Percentiles rank a stretch among this genome's conserved stretches.
Evolutionary conservation across 2,797 vertebrate genomes (phyloP).

Genomic region (Centropyge bicolor): DNA sequence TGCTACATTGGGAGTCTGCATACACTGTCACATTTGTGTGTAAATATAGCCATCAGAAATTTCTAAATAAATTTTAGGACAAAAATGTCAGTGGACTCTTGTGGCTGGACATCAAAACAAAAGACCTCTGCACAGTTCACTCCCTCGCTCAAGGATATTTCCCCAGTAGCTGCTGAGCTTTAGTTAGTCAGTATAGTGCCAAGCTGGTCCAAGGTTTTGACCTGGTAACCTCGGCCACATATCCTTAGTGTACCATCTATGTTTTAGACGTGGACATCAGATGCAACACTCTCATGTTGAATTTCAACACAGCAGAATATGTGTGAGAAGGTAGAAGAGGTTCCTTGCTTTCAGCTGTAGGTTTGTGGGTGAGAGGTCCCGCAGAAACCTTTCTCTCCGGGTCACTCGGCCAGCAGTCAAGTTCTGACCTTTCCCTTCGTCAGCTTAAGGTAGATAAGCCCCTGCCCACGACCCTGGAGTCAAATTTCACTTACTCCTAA

Average conservation of each 20-base stretch:
- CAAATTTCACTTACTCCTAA: conserved; percentile 65
- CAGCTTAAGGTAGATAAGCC: conserved; percentile 52
- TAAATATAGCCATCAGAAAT: conserved; percentile 4
- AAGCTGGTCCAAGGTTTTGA: conserved; percentile 30
- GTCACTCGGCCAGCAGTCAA: conserved; percentile 59
- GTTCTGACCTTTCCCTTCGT: conserved; percentile 64
- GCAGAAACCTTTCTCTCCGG: conserved; percentile 33
- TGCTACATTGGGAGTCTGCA: neutral
- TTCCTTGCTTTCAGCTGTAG: conserved; percentile 16
- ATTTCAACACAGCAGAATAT: conserved; percentile 57
- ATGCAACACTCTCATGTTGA: conserved; percentile 62
- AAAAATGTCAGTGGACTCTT: fast-evolving
- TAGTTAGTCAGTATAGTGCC: neutral
- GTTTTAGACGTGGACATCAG: conserved; percentile 53
- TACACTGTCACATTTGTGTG: neutral
- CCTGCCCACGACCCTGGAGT: conserved; percentile 35
- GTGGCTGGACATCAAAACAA: neutral
- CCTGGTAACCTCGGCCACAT: conserved; percentile 30
- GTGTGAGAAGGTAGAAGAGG: conserved; percentile 27
- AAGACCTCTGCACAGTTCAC: neutral
- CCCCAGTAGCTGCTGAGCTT: neutral
- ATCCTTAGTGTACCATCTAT: conserved; percentile 37
- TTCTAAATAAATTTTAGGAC: neutral
- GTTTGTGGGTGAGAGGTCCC: conserved; percentile 48
- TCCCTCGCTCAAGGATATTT: conserved; percentile 9